A percentile compares a stretch with the other conserved stretches of the same genome.
Evolutionary conservation across 2,888 invertebrate genomes (phyloP).

Genomic region (Encarsia formosa): DNA sequence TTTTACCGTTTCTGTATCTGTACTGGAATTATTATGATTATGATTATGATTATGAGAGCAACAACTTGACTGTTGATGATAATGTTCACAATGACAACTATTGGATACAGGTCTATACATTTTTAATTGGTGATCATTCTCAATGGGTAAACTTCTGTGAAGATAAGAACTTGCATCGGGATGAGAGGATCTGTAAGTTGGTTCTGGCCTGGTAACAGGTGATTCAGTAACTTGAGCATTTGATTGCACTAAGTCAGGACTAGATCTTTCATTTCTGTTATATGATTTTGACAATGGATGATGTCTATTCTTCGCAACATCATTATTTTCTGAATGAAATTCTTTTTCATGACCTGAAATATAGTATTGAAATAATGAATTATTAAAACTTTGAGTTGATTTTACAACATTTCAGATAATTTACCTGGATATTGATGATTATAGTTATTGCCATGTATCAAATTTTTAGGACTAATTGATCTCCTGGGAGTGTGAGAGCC

Average conservation of each 20-base stretch:
- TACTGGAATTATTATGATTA: conserved; percentile 24
- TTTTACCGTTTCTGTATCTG: conserved; percentile 41
- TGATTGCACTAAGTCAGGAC: too few species aligned
- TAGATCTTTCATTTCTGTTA: neutral
- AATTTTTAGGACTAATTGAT: too few species aligned
- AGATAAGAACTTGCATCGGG: conserved; percentile 13
- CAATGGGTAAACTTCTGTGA: conserved; percentile 5
- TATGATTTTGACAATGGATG: too few species aligned
- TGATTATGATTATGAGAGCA: conserved; percentile 8
- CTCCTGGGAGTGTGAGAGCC: neutral
- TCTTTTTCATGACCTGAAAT: conserved; percentile 5
- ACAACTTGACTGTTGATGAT: conserved; percentile 22
- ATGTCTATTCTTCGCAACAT: too few species aligned
- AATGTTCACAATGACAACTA: conserved; percentile 22
- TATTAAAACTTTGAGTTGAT: conserved; percentile 12
- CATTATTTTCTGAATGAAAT: too few species aligned
- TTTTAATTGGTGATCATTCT: conserved; percentile 7
- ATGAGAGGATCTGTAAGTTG: conserved; percentile 7
- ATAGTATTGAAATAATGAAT: too few species aligned
- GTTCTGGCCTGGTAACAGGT: too few species aligned
- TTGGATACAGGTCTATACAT: conserved; percentile 24
- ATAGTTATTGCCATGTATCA: too few species aligned
- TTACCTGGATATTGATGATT: too few species aligned
- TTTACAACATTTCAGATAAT: neutral
- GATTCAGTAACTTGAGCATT: too few species aligned